Evolutionary conservation across 1,140 invertebrate genomes (phyloP).

Genomic region (Meteorus sp.): DNA sequence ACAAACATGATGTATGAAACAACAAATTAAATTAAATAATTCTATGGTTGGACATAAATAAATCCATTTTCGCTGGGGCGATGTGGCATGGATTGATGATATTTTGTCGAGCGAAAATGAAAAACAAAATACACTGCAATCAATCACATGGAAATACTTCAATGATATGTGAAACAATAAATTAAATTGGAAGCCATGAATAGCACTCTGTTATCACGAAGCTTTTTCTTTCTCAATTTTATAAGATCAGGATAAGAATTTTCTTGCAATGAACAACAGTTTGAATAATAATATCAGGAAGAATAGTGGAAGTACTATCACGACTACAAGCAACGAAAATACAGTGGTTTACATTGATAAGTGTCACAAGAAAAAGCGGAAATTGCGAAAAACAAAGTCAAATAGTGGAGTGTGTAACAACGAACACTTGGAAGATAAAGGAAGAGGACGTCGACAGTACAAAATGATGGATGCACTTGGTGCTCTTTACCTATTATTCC

Average conservation of each 20-base stretch:
- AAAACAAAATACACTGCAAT: too few relatives aligned
- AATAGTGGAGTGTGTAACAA: background rate
- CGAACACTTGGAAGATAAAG: background rate
- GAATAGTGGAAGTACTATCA: constrained; percentile 19
- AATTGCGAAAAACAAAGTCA: too few relatives aligned
- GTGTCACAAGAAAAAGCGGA: background rate
- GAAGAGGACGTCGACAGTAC: constrained; percentile 33
- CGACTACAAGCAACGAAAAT: constrained; percentile 11
- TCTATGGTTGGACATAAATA: too few relatives aligned
- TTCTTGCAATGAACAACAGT: background rate
- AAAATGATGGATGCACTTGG: constrained; percentile 51
- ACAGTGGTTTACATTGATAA: constrained; percentile 4
- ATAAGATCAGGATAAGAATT: too few relatives aligned
- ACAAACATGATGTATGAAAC: too few relatives aligned
- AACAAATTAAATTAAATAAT: too few relatives aligned
- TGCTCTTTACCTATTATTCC: constrained; percentile 48
- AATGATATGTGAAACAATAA: background rate
- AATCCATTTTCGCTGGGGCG: too few relatives aligned
- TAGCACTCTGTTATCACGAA: background rate
- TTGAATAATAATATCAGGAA: background rate
- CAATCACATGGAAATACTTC: too few relatives aligned
- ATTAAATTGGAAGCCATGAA: background rate
- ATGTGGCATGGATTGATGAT: too few relatives aligned
- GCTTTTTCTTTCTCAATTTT: too few relatives aligned
- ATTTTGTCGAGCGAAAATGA: too few relatives aligned